Base-by-base conservation (phyloP, 2,113 vertebrate genomes). In the Rynchops niger region DNA sequence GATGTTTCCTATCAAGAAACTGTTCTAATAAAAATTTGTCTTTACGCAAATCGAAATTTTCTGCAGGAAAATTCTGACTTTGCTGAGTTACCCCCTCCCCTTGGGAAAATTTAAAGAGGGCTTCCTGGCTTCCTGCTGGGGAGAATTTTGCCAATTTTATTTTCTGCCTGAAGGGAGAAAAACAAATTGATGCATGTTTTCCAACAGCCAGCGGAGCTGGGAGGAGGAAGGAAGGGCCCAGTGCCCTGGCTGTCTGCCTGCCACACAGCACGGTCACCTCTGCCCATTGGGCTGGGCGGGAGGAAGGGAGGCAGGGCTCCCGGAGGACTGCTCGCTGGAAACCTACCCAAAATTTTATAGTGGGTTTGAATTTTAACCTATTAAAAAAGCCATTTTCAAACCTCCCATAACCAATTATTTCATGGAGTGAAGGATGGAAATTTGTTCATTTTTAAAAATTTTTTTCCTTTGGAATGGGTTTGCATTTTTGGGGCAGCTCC, bases 81-180 rank as follows among this genome's bases (percentile, higher is more conserved):
- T 43, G 82, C 59, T 67, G 59, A 78, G 47, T 62, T 93, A 38
- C n/a, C 43, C 71, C 50, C 32, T 88, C 71, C 88, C 82, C 63
- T 56, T 91, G 86, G 95, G 93, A 96, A 94, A 91, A 96, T 91
- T 95, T 85, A 95, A 93, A 81, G 83, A 87, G 74, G 53, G 67
- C 91, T 96, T 96, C 91, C 86, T 93, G 93, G 88, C 82, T 94
- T 94, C 91, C 62, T 89, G 73, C 58, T 88, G 82, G 84, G 92
- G 94, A 91, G 65, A 76, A 22, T 90, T 96, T 95, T 94, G 84
- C 87, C 95, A 96, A 63, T 89, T 96, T 96, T 96, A 90, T 96
- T 96, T 96, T 96, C 93, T 97, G 95, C 92, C 93, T 96, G 93
- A 95, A 94, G 93, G 78, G 70, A 94, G 82, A 91, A 96, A 96